Percentiles rank a stretch among this genome's conserved stretches.
Conservation (phyloP, 2,113 vertebrate species). For the Antennarius striatus region DNA sequence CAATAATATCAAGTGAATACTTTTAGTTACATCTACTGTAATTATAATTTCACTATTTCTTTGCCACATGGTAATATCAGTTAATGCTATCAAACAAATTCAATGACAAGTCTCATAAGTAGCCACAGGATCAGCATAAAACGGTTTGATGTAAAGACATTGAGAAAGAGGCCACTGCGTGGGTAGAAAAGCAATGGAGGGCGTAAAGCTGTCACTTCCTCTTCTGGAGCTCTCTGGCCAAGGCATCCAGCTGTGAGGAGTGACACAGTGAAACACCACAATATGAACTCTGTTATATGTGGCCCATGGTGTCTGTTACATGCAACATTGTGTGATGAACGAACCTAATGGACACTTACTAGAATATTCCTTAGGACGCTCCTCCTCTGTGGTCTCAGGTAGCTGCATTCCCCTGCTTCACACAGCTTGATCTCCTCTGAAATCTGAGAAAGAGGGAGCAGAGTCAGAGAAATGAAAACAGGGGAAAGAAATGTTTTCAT, state of each 20-base stretch:
- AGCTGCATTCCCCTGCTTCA: slow-evolving; percentile 79
- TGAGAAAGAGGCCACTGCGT: slow-evolving; percentile 1
- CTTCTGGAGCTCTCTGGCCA: slow-evolving; percentile 82
- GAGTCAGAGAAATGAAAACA: neutral
- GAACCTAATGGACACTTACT: slow-evolving; percentile 67
- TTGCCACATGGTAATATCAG: slow-evolving; percentile 17
- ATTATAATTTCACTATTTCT: slow-evolving; percentile 31
- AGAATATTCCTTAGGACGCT: slow-evolving; percentile 76
- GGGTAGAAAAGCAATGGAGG: slow-evolving; percentile 30
- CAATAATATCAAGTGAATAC: too few relatives aligned
- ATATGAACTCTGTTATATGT: neutral
- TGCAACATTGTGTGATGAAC: neutral
- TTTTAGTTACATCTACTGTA: too few relatives aligned
- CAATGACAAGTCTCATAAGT: slow-evolving; percentile 13
- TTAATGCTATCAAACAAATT: slow-evolving; percentile 14
- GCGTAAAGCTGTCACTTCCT: slow-evolving; percentile 74
- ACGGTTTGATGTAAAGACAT: slow-evolving; percentile 1
- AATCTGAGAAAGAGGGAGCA: slow-evolving; percentile 56
- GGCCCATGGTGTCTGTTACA: too few relatives aligned
- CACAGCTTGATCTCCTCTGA: slow-evolving; percentile 81
- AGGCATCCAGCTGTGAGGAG: slow-evolving; percentile 75
- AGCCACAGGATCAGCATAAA: slow-evolving; percentile 26
- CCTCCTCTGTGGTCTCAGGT: slow-evolving; percentile 77
- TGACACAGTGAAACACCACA: neutral
- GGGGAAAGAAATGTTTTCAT: neutral